Conservation (phyloP, 2,113 vertebrate genomes). For the Rhagologus leucostigma region DNA sequence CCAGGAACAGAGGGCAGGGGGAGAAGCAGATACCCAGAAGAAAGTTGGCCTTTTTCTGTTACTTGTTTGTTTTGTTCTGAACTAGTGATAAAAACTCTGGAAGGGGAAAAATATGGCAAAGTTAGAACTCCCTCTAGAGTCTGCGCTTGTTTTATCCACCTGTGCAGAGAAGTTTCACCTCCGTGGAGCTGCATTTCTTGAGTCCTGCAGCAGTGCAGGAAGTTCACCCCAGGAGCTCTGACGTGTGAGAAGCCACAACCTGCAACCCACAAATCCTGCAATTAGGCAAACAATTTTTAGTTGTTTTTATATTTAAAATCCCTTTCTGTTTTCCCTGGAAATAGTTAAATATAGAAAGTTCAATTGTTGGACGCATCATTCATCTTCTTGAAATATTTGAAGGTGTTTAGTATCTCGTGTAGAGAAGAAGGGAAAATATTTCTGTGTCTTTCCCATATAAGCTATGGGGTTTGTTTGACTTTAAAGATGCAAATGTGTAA, state of each 20-base stretch:
- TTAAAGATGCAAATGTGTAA: not conserved
- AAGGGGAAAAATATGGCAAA: not conserved
- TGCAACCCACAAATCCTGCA: not conserved
- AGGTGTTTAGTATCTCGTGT: not conserved
- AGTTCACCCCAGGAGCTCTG: not conserved
- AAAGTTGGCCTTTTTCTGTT: not conserved
- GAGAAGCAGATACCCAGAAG: not conserved
- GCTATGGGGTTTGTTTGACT: not conserved
- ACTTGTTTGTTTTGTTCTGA: not conserved
- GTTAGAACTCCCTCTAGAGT: constrained; percentile 57
- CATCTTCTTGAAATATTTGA: not conserved
- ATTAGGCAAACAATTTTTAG: accelerated
- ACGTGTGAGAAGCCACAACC: not conserved
- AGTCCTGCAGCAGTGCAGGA: not conserved
- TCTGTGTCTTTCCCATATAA: not conserved
- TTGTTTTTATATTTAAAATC: not conserved
- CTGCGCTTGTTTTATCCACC: not conserved
- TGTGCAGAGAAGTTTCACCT: not conserved
- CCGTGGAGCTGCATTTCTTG: accelerated
- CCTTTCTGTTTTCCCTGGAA: not conserved
- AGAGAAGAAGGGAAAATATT: not conserved
- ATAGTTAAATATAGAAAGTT: not conserved
- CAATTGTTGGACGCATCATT: not conserved
- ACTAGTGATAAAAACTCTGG: not conserved
- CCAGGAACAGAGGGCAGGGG: too few relatives aligned